A percentile compares a stretch with the other conserved stretches of the same genome.
Evolutionary conservation across 30 jellyfish, hydroid and myxozoan species (phyloP).

Genomic region (Mastigias papua): DNA sequence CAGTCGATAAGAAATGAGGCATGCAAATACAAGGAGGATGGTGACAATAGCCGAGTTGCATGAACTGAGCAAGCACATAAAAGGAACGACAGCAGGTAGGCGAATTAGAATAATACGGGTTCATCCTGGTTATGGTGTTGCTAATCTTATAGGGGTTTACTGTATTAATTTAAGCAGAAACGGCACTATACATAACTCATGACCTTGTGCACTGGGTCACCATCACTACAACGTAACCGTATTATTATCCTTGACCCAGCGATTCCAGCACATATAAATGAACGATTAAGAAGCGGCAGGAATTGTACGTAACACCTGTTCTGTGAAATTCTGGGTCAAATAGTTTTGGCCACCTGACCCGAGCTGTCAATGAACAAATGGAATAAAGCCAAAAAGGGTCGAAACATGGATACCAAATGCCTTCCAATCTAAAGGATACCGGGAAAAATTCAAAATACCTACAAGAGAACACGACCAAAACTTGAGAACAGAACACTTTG

Average conservation of each 20-base stretch:
- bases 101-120: not conserved
- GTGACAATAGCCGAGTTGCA: not conserved
- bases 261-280: conserved; percentile 6
- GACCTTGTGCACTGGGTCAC: conserved; percentile 72
- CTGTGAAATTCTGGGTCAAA: conserved; percentile 41
- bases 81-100: not conserved
- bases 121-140: not conserved
- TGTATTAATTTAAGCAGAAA: conserved; percentile 7
- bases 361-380: not conserved
- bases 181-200: conserved; percentile 11
- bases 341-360: conserved; percentile 15
- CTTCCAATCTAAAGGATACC: too few species aligned
- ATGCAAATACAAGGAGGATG: not conserved
- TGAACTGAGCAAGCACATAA: not conserved
- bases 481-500: too few species aligned
- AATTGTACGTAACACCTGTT: conserved; percentile 48
- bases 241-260: conserved; percentile 64
- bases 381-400: not conserved
- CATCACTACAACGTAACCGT: conserved; percentile 29
- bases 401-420: too few species aligned
- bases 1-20: too few species aligned
- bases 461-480: too few species aligned
- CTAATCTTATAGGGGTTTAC: conserved; percentile 20
- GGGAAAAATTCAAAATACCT: too few species aligned
- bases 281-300: conserved; percentile 40